These are phyloP conservation scores for Pristionchus exspectatus DNA, from an alignment of 2,888 invertebrate species.

Conservation along the genomic window DNA sequence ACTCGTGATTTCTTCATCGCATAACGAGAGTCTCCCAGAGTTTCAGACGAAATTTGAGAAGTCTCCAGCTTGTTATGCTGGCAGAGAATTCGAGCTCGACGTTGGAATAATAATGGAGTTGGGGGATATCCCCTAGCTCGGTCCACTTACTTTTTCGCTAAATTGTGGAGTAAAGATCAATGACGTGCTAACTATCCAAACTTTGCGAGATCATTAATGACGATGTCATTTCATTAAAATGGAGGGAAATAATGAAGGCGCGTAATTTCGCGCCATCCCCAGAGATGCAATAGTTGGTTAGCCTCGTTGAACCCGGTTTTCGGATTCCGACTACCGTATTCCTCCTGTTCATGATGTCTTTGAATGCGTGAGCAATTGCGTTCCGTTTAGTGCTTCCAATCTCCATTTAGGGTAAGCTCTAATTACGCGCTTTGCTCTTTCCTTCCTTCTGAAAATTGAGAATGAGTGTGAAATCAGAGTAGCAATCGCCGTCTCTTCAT, in stretches of 20 bases:
- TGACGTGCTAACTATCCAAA: neutral
- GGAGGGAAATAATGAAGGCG: neutral
- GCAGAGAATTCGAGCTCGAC: neutral
- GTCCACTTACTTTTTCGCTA: neutral
- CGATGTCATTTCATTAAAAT: neutral
- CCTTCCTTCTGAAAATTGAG: neutral
- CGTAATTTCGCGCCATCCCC: neutral
- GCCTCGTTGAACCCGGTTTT: neutral
- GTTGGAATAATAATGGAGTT: constrained; percentile 7
- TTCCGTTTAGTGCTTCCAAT: neutral
- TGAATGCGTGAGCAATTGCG: neutral
- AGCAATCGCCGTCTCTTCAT: neutral
- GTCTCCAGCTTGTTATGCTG: neutral
- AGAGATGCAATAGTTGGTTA: neutral
- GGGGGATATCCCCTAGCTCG: neutral
- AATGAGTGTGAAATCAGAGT: neutral
- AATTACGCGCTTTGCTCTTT: neutral
- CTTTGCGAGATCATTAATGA: neutral
- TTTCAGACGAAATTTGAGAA: constrained; percentile 19
- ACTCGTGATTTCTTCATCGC: constrained; percentile 26
- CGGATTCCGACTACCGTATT: neutral
- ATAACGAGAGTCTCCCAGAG: neutral
- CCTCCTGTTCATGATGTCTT: too few species aligned
- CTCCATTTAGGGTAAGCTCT: neutral
- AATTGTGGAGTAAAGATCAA: neutral